Evolutionary conservation across 2,113 vertebrate species (phyloP).

Genomic region (Balaeniceps rex): DNA sequence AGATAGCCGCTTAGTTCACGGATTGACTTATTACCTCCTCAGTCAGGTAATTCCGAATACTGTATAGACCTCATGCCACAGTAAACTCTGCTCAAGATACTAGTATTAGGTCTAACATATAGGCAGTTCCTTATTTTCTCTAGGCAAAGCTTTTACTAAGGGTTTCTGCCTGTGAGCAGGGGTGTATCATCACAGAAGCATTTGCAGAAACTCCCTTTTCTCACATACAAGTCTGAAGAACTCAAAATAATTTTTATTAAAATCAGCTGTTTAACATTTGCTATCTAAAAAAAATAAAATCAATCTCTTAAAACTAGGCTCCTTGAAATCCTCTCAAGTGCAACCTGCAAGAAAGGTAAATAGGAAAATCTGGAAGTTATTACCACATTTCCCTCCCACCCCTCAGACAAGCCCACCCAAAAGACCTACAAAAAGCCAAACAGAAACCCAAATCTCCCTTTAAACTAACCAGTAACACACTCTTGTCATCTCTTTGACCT

Average conservation of each 20-base stretch:
- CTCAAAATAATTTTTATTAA: background rate
- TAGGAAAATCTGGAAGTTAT: background rate
- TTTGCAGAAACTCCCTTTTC: background rate
- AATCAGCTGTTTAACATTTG: background rate
- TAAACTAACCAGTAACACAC: background rate
- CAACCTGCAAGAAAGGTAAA: conserved; percentile 37
- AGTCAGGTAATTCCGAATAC: background rate
- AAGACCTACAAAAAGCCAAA: background rate
- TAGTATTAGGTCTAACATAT: background rate
- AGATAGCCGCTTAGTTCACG: background rate
- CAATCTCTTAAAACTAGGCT: background rate
- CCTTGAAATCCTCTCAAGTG: conserved; percentile 24
- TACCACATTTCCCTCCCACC: background rate
- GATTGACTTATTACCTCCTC: background rate
- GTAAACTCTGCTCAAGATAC: background rate
- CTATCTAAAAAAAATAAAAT: background rate
- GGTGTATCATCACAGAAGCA: background rate
- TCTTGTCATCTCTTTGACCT: background rate
- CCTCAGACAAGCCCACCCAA: background rate
- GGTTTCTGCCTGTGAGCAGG: background rate
- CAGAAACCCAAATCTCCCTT: background rate
- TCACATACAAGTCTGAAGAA: background rate
- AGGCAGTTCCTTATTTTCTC: background rate
- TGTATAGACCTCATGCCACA: background rate
- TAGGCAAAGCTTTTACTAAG: background rate